phyloP scores from a whole-genome alignment of 2,797 vertebrate species.

The Smutsia temminckii region DNA sequence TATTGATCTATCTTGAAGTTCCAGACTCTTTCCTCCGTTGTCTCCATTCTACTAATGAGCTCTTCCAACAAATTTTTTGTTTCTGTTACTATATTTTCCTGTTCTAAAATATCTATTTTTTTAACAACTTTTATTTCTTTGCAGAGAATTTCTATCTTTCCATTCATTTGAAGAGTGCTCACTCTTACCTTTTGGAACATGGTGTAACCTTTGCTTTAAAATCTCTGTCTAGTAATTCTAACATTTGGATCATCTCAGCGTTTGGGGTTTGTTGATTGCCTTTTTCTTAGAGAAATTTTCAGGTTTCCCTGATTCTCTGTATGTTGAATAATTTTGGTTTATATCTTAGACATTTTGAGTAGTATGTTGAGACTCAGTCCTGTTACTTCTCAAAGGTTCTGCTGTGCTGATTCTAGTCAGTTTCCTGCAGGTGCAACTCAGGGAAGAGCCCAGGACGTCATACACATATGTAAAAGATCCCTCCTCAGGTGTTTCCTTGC shows the following conservation, averaged over 20 bases:
- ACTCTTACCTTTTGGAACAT: background rate
- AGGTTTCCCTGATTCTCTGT: background rate
- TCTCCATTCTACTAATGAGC: background rate
- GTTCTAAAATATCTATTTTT: background rate
- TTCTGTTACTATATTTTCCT: background rate
- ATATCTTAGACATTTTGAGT: background rate
- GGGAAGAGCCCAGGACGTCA: background rate
- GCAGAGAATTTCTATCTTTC: background rate
- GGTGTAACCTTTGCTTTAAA: background rate
- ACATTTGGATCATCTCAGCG: background rate
- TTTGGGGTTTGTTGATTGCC: background rate
- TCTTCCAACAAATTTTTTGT: background rate
- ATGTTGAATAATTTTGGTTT: background rate
- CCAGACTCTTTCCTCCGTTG: background rate
- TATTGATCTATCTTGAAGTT: background rate
- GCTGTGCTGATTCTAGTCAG: background rate
- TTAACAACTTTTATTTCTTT: background rate
- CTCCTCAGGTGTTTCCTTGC: background rate
- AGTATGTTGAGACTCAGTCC: background rate
- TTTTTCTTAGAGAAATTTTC: background rate
- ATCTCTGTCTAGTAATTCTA: background rate
- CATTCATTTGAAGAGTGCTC: background rate
- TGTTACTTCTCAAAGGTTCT: background rate
- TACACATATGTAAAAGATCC: background rate
- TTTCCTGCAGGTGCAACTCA: background rate